phyloP scores from a whole-genome alignment of 1,140 invertebrate genomes.

The Tyrophagus putrescentiae region DNA sequence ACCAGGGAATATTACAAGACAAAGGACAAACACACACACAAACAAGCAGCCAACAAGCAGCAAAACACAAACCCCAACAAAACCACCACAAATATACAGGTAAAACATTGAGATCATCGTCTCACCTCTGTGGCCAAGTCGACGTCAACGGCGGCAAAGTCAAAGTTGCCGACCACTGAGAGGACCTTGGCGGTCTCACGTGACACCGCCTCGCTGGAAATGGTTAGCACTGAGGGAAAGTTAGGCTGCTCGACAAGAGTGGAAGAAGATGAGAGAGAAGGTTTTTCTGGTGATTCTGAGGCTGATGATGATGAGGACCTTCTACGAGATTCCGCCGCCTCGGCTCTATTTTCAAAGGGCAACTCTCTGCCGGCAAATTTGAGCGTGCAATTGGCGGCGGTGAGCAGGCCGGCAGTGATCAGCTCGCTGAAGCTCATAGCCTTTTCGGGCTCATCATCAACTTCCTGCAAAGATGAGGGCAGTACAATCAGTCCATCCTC shows the following conservation, averaged over 20 bases:
- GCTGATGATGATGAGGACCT: too few relatives aligned
- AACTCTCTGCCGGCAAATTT: too few relatives aligned
- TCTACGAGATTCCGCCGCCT: too few relatives aligned
- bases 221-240: slow-evolving; percentile 7
- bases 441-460: too few relatives aligned
- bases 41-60: neutral
- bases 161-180: too few relatives aligned
- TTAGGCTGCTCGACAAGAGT: neutral
- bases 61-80: neutral
- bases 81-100: neutral
- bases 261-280: too few relatives aligned
- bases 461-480: too few relatives aligned
- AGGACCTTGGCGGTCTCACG: too few relatives aligned
- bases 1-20: neutral
- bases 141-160: too few relatives aligned
- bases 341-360: too few relatives aligned
- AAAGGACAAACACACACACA: neutral
- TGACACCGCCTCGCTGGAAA: neutral
- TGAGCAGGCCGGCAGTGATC: neutral
- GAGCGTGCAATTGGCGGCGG: neutral
- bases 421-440: neutral
- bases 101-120: neutral
- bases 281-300: too few relatives aligned
- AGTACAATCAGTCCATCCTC: neutral
- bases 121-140: slow-evolving; percentile 8